Base-by-base conservation (phyloP, 1,140 invertebrate species). In the Diabrotica undecimpunctata region DNA sequence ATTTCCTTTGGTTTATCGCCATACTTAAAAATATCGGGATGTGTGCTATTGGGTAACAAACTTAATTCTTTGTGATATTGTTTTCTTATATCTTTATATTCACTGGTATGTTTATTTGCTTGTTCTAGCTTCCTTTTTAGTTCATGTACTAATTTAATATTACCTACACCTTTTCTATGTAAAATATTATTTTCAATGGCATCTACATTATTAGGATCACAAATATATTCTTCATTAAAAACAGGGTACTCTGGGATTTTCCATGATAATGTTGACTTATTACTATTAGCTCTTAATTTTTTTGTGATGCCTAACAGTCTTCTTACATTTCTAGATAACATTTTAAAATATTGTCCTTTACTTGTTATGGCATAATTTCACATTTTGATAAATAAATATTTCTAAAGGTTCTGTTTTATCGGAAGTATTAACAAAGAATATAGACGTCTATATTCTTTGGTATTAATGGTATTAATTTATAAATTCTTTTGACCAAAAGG, bases 31-130 rank as follows among this genome's bases (percentile, higher is more conserved):
- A 91, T 79, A 8, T 76, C 72, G 12, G 90, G 87, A 81, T 93
- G 88, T 12, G 89, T 90, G 66, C 75, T 79, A 78, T 95, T 95
- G 41, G 93, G 93, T 66, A 95, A 86, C 76, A 83, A 86, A 51
- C 79, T 75, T 36, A 90, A 79, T 79, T 89, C 86, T 54, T 75
- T 68, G 3, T 83, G 70, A 6, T 94, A 78, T 59, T 80, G 63
- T 53, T 81, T 56, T 67, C 77, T 75, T 25, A 83, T 60, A 51
- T 53, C 61, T 36, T 72, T 54, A 60, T 72, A 69, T 46, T 70
- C 65, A 50, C 67, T 54, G 61, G 74, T 69, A 60, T 64, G 63
- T 59, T 41, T 7, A 12, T 71, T 62, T 63, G 71, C 63, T 37
- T 61, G 61, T 37, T 78, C 69, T 46, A 82, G 69, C 63, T 80